phyloP scores from a whole-genome alignment of 2,797 vertebrate genomes.

The Cyprinodon diabolis region DNA sequence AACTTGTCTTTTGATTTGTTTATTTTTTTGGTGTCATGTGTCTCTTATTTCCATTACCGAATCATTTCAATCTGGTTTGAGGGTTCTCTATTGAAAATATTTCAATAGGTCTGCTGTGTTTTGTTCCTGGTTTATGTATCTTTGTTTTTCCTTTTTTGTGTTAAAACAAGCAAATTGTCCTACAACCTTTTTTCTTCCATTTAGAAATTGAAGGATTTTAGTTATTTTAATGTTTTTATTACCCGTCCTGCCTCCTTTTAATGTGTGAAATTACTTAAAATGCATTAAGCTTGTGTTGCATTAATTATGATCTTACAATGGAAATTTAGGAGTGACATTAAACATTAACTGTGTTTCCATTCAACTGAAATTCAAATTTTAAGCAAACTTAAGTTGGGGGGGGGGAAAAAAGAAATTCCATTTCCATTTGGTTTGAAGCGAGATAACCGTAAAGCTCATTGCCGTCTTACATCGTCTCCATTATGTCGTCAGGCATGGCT shows the following conservation, averaged over 20 bases:
- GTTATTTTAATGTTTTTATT: neutral
- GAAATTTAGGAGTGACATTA: neutral
- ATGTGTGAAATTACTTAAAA: neutral
- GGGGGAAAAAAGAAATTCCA: too few relatives aligned
- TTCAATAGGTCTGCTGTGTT: conserved; percentile 27
- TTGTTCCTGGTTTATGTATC: conserved; percentile 39
- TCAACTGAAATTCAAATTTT: too few relatives aligned
- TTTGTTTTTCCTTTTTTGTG: conserved; percentile 29
- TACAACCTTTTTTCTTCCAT: neutral
- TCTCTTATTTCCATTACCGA: conserved; percentile 38
- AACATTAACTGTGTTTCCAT: too few relatives aligned
- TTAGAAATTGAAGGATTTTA: neutral
- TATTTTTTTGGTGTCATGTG: conserved; percentile 43
- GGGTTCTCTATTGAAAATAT: conserved; percentile 23
- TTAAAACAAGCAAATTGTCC: neutral
- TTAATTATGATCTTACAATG: neutral
- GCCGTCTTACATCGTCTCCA: too few relatives aligned
- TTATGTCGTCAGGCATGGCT: too few relatives aligned
- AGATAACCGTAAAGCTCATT: too few relatives aligned
- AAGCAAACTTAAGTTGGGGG: too few relatives aligned
- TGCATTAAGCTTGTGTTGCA: neutral
- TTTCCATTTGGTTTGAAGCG: too few relatives aligned
- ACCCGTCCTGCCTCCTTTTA: neutral
- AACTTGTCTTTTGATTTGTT: conserved; percentile 48
- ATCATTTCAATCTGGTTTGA: conserved; percentile 32